These are phyloP conservation scores for Ginglymostoma cirratum DNA, from an alignment of 2,113 vertebrate species.

Conservation along the genomic window DNA sequence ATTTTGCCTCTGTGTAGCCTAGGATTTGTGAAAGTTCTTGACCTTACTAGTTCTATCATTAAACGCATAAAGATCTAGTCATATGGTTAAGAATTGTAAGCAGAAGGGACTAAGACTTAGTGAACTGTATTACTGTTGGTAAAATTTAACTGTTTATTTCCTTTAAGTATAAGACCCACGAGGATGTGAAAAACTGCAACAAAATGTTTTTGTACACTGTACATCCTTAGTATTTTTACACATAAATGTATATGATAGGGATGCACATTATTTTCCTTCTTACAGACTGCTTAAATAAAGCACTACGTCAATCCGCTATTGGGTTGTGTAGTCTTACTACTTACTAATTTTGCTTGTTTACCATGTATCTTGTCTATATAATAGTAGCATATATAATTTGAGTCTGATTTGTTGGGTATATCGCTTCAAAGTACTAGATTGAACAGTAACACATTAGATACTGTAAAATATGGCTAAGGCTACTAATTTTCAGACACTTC, in stretches of 20 bases:
- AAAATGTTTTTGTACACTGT: conserved; percentile 93
- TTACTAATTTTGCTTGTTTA: conserved; percentile 22
- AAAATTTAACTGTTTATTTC: conserved; percentile 67
- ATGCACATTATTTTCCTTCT: conserved; percentile 92
- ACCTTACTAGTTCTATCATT: conserved; percentile 77
- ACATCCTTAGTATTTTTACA: conserved; percentile 98
- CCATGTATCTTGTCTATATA: background rate
- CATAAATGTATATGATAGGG: conserved; percentile 83
- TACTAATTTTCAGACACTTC: background rate
- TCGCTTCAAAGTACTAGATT: background rate
- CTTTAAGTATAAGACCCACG: conserved; percentile 72
- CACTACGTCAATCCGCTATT: conserved; percentile 84
- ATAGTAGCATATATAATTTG: background rate
- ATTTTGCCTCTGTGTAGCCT: conserved; percentile 82
- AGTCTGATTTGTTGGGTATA: background rate
- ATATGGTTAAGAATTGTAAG: conserved; percentile 71
- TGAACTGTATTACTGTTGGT: conserved; percentile 68
- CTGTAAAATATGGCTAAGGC: background rate
- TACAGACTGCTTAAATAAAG: conserved; percentile 98
- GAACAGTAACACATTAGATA: background rate
- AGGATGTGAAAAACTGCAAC: conserved; percentile 80
- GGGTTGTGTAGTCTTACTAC: conserved; percentile 57
- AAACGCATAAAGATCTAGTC: conserved; percentile 69
- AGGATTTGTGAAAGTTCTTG: conserved; percentile 79
- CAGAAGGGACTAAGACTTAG: conserved; percentile 63